A percentile compares a stretch with the other conserved stretches of the same genome.
phyloP scores from a whole-genome alignment of 2,797 vertebrate genomes.

The Muraenolepis orangiensis region DNA sequence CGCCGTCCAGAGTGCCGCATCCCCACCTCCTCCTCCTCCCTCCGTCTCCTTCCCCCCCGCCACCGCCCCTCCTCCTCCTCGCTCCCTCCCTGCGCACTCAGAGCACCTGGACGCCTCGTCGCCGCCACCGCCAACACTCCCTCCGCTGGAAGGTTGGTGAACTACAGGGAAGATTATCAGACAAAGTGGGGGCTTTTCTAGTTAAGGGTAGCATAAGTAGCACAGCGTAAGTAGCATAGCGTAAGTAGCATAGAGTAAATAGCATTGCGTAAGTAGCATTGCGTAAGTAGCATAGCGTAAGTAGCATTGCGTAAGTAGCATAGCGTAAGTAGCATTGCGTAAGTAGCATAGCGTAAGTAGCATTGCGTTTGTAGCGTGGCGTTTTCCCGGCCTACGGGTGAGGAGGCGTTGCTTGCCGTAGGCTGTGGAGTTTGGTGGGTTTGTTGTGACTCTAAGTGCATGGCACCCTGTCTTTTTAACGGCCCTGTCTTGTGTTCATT shows the following conservation, averaged over 20 bases:
- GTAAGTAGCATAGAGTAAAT: neutral
- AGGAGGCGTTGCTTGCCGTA: conserved; percentile 30
- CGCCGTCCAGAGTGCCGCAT: conserved; percentile 1
- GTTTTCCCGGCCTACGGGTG: conserved; percentile 41
- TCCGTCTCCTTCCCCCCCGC: conserved; percentile 40
- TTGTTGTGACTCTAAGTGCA: conserved; percentile 57
- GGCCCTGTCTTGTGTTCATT: conserved; percentile 50
- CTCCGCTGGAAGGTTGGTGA: conserved; percentile 77
- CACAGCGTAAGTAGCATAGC: neutral
- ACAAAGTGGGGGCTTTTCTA: conserved; percentile 30
- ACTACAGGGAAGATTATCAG: conserved; percentile 63
- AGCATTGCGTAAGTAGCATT: no score
- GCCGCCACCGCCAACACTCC: conserved; percentile 56
- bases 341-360: neutral
- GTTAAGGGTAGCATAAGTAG: conserved; percentile 27
- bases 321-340: neutral
- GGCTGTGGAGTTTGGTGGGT: conserved; percentile 47
- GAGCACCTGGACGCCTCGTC: conserved; percentile 71
- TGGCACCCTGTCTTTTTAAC: conserved; percentile 61
- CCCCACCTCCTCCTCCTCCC: conserved; percentile 24
- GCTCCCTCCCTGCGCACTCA: conserved; percentile 71
- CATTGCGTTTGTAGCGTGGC: neutral
- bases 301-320: neutral
- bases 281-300: neutral
- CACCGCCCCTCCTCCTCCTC: conserved; percentile 57